Conservation (phyloP, 2,888 invertebrate genomes). For the Torymus aiolomorphi region DNA sequence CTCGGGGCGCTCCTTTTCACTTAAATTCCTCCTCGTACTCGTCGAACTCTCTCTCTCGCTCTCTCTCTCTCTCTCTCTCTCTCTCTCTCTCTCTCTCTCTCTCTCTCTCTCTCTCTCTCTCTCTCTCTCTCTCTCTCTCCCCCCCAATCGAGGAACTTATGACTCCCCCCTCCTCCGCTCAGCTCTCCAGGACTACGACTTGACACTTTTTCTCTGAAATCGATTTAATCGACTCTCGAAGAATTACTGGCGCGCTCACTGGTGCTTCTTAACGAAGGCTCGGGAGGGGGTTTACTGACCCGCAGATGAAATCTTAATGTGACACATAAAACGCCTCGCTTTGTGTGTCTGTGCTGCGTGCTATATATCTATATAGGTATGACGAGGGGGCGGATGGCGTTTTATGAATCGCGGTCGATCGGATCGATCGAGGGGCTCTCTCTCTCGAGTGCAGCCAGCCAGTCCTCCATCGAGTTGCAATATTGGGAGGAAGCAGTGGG, state of each 20-base stretch:
- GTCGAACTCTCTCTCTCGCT: not conserved
- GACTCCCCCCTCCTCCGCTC: not conserved
- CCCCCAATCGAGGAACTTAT: constrained; percentile 1
- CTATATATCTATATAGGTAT: not conserved
- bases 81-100: not conserved
- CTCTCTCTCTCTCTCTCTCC: not conserved
- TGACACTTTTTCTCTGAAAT: constrained; percentile 37
- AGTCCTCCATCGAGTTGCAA: not conserved
- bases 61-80: too few species aligned
- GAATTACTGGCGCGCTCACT: constrained; percentile 28
- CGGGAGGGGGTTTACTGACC: constrained; percentile 40
- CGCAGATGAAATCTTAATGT: constrained; percentile 41
- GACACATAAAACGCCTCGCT: constrained; percentile 31
- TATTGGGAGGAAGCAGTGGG: not conserved
- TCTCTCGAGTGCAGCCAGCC: not conserved
- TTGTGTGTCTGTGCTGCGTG: too few species aligned
- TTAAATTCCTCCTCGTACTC: constrained; percentile 3
- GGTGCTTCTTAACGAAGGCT: constrained; percentile 6
- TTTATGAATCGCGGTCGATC: constrained; percentile 12
- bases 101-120: not conserved
- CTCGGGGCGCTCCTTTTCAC: not conserved
- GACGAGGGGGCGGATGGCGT: not conserved
- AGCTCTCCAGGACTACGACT: constrained; percentile 15
- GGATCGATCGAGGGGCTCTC: constrained; percentile 15
- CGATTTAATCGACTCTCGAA: constrained; percentile 46